A percentile compares a stretch with the other conserved stretches of the same genome.
Evolutionary conservation across 2,888 invertebrate genomes (phyloP).

Genomic region (Sinohyriopsis cumingii): DNA sequence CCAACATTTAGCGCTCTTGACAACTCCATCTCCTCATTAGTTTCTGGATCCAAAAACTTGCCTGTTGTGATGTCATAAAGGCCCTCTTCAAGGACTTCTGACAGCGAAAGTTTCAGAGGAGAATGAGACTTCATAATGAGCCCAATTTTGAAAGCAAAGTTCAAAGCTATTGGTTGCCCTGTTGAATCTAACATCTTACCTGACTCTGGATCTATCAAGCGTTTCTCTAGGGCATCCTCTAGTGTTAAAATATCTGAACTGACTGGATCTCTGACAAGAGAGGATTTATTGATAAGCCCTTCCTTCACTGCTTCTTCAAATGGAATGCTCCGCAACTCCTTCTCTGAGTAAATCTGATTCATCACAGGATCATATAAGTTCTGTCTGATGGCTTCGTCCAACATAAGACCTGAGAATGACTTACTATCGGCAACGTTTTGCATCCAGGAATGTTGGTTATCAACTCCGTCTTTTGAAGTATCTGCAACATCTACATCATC

Average conservation of each 20-base stretch:
- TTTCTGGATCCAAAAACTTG: constrained; percentile 59
- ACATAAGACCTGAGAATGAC: constrained; percentile 41
- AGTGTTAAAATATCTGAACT: constrained; percentile 62
- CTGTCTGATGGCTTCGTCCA: constrained; percentile 63
- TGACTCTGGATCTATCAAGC: constrained; percentile 58
- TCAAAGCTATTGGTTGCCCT: constrained; percentile 60
- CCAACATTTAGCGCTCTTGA: constrained; percentile 53
- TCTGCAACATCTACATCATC: too few species aligned
- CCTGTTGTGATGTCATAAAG: constrained; percentile 57
- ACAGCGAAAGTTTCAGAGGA: constrained; percentile 58
- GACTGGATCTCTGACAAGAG: constrained; percentile 61
- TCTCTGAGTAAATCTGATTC: constrained; percentile 53
- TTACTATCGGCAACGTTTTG: not conserved
- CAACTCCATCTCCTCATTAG: constrained; percentile 55
- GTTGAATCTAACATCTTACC: constrained; percentile 64
- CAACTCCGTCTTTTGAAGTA: too few species aligned
- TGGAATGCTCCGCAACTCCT: constrained; percentile 43
- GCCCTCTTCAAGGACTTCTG: constrained; percentile 64
- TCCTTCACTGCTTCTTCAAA: constrained; percentile 58
- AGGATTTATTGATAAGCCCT: constrained; percentile 57
- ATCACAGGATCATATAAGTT: constrained; percentile 62
- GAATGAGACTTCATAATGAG: constrained; percentile 59
- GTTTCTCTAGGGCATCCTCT: constrained; percentile 60
- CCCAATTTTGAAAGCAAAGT: constrained; percentile 61
- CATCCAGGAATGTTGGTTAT: too few species aligned